phyloP scores from a whole-genome alignment of 2,888 invertebrate species.

The Synergus laeviventris region DNA sequence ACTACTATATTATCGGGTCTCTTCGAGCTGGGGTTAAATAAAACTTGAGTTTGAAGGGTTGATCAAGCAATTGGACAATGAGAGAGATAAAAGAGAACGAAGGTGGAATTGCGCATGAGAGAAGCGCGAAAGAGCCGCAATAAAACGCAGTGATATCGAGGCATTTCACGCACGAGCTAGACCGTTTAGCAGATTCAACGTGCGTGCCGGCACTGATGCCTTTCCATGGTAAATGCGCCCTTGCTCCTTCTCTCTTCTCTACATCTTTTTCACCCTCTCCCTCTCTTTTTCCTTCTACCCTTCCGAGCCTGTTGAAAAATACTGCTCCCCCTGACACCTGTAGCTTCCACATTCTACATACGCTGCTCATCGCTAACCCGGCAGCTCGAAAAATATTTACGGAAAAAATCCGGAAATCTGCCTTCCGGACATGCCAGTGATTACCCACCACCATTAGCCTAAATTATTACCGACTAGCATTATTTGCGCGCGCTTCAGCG shows the following conservation, averaged over 20 bases:
- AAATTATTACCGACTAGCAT: background rate
- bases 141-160: constrained; percentile 75
- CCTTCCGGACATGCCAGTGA: background rate
- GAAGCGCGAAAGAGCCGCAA: constrained; percentile 67
- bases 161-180: constrained; percentile 76
- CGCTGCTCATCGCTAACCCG: constrained; percentile 58
- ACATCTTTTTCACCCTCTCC: constrained; percentile 59
- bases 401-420: background rate
- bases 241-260: constrained; percentile 54
- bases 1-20: no score
- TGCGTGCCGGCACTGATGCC: constrained; percentile 72
- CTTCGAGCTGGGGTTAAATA: background rate
- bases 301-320: constrained; percentile 73
- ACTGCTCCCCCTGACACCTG: constrained; percentile 76
- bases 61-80: constrained; percentile 32
- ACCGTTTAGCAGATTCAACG: constrained; percentile 76
- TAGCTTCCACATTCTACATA: constrained; percentile 75
- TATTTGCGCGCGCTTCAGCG: no score
- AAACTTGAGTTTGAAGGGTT: background rate
- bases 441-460: background rate
- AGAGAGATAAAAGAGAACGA: constrained; percentile 62
- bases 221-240: constrained; percentile 60
- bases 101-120: constrained; percentile 61
- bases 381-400: constrained; percentile 15
- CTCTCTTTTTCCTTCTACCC: constrained; percentile 64